phyloP scores from a whole-genome alignment of 2,888 invertebrate genomes.

The Gerosis bhagava region DNA sequence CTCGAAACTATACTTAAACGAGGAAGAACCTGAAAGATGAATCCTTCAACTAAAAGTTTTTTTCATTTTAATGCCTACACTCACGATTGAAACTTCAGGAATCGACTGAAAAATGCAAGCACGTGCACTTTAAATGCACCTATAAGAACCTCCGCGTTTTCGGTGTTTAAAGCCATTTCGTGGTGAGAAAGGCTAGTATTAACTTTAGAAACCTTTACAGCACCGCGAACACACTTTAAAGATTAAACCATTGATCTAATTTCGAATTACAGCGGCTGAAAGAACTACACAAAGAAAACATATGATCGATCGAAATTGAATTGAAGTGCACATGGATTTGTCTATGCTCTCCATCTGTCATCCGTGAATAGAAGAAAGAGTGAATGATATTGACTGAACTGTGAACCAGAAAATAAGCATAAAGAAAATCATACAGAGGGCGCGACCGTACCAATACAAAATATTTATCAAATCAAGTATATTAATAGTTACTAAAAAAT shows the following conservation, averaged over 20 bases:
- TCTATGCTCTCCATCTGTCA: slow-evolving; percentile 57
- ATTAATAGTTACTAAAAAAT: no score
- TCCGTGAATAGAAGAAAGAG: slow-evolving; percentile 32
- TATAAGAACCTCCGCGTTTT: slow-evolving; percentile 41
- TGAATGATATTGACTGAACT: slow-evolving; percentile 22
- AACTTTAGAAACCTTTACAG: slow-evolving; percentile 31
- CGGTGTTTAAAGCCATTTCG: slow-evolving; percentile 31
- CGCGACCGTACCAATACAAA: no score
- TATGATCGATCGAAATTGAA: slow-evolving; percentile 78
- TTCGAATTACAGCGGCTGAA: slow-evolving; percentile 80
- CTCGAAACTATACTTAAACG: slow-evolving; percentile 12
- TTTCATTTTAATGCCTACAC: slow-evolving; percentile 5
- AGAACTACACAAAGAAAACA: slow-evolving; percentile 82
- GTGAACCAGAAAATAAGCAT: no score
- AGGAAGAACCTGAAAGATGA: background rate
- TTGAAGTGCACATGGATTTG: slow-evolving; percentile 77
- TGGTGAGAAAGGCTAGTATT: slow-evolving; percentile 26
- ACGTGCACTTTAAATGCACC: slow-evolving; percentile 75
- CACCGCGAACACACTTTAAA: slow-evolving; percentile 35
- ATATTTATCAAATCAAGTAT: no score
- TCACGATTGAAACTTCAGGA: slow-evolving; percentile 53
- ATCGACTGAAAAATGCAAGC: slow-evolving; percentile 75
- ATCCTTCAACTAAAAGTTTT: background rate
- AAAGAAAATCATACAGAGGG: no score
- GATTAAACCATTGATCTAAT: slow-evolving; percentile 64